phyloP scores from a whole-genome alignment of 2,113 vertebrate genomes.

The Podilymbus podiceps region DNA sequence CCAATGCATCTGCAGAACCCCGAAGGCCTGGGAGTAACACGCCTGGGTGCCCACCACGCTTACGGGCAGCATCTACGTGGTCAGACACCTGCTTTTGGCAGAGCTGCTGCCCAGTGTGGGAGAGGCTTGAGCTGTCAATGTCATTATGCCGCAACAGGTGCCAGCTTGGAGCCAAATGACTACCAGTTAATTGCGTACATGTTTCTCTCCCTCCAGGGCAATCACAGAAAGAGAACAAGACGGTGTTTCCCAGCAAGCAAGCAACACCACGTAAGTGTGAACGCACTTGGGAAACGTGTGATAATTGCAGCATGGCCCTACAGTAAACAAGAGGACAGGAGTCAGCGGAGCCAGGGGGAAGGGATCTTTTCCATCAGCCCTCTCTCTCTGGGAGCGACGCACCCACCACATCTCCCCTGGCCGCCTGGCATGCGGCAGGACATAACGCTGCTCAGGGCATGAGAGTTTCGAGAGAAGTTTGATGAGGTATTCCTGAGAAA shows the following conservation, averaged over 20 bases:
- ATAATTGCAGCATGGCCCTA: not conserved
- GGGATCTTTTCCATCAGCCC: not conserved
- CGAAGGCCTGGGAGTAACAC: accelerated
- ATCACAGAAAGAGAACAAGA: not conserved
- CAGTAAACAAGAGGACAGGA: not conserved
- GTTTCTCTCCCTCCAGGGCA: not conserved
- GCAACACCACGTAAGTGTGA: not conserved
- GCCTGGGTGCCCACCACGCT: accelerated
- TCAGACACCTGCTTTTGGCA: not conserved
- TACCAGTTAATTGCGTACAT: not conserved
- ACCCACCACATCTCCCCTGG: not conserved
- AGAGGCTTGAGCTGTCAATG: not conserved
- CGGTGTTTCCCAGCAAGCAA: not conserved
- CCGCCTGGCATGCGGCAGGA: not conserved
- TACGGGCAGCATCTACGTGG: not conserved
- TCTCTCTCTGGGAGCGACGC: accelerated
- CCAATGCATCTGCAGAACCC: not conserved
- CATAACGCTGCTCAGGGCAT: not conserved
- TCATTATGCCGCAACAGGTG: not conserved
- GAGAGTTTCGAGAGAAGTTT: not conserved
- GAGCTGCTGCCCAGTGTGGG: not conserved
- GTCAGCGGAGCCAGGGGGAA: not conserved
- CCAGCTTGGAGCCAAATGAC: not conserved
- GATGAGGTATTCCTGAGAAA: not conserved
- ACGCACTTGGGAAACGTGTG: not conserved